A percentile compares a stretch with the other conserved stretches of the same genome.
Conservation (phyloP, 1,140 invertebrate genomes). For the Leucophenga varia region DNA sequence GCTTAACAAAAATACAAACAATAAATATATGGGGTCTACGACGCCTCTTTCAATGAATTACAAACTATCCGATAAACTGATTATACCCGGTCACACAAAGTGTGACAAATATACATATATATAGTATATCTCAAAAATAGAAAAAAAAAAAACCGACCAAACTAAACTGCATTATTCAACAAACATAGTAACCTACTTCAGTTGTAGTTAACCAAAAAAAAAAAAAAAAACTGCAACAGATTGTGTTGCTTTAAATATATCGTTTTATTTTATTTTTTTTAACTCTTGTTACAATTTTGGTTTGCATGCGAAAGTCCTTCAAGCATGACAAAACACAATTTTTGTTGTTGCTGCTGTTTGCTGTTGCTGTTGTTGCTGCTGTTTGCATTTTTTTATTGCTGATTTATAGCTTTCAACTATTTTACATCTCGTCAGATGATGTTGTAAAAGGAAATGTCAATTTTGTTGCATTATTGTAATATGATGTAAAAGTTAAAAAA, state of each 20-base stretch:
- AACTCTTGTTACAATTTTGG: too few relatives aligned
- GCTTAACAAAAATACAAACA: too few relatives aligned
- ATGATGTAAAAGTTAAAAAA: too few relatives aligned
- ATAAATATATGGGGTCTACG: too few relatives aligned
- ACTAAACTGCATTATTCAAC: too few relatives aligned
- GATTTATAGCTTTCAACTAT: background rate
- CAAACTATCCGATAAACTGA: too few relatives aligned
- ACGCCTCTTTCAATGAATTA: too few relatives aligned
- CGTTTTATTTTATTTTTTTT: too few relatives aligned
- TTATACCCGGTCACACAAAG: too few relatives aligned
- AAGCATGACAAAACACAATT: conserved; percentile 50
- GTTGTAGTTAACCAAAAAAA: conserved; percentile 33
- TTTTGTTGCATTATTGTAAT: conserved; percentile 37
- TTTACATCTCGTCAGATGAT: conserved; percentile 16
- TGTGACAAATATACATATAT: too few relatives aligned
- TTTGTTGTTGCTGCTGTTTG: conserved; percentile 19
- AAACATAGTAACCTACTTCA: conserved; percentile 53
- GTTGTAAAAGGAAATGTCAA: conserved; percentile 54
- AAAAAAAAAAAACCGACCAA: too few relatives aligned
- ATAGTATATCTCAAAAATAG: too few relatives aligned
- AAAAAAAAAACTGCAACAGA: conserved; percentile 32
- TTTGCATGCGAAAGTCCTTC: conserved; percentile 40
- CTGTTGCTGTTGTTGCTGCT: conserved; percentile 24
- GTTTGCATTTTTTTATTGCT: conserved; percentile 18
- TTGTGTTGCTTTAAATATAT: conserved; percentile 32